Conservation (phyloP, 1,140 invertebrate genomes). For the Lordiphosa mommai region DNA sequence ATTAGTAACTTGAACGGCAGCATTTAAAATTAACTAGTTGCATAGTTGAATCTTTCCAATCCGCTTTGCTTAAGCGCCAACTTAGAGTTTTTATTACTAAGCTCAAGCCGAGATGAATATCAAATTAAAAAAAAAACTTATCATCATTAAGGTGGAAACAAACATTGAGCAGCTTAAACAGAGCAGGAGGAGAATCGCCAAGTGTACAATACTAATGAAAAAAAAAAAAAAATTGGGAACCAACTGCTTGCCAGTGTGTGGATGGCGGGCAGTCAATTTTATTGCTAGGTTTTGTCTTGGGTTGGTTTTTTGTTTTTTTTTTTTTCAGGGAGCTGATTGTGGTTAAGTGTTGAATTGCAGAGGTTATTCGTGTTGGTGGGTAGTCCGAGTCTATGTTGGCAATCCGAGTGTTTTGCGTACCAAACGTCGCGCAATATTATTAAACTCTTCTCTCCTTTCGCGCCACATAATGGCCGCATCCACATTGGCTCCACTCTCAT, state of each 20-base stretch:
- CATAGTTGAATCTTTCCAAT: too few species aligned
- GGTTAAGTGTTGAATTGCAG: not conserved
- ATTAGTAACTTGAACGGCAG: too few species aligned
- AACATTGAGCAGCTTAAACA: too few species aligned
- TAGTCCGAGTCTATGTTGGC: conserved; percentile 73
- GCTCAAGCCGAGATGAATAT: too few species aligned
- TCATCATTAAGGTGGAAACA: too few species aligned
- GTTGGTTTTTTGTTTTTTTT: conserved; percentile 6
- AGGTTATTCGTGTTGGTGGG: not conserved
- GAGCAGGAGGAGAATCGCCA: not conserved
- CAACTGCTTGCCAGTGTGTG: conserved; percentile 6
- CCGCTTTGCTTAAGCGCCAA: too few species aligned
- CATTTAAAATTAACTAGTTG: too few species aligned
- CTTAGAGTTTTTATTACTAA: too few species aligned
- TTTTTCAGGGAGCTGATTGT: conserved; percentile 2
- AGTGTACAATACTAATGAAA: not conserved
- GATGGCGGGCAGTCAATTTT: conserved; percentile 18
- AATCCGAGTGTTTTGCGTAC: conserved; percentile 95
- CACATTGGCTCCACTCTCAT: conserved; percentile 99
- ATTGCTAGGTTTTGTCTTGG: conserved; percentile 8
- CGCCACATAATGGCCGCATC: conserved; percentile 99
- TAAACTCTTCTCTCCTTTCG: conserved; percentile 96
- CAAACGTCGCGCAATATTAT: conserved; percentile 93
- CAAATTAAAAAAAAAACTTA: too few species aligned
- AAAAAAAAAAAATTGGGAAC: not conserved